These are phyloP conservation scores for Lepidurus arcticus DNA, from an alignment of 1,140 invertebrate species.

Conservation along the genomic window DNA sequence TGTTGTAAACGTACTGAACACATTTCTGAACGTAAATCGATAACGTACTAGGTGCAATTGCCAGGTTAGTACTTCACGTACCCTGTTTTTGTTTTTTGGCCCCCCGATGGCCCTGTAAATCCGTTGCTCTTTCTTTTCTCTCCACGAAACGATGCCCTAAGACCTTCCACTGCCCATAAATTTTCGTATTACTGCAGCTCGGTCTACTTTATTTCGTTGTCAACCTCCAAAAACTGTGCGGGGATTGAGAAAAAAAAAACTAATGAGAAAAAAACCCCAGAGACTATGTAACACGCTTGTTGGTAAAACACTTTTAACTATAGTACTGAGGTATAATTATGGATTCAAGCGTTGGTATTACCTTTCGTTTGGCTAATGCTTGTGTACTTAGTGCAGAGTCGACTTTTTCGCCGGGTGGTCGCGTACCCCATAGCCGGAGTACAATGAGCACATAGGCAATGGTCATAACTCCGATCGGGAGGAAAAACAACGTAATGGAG, in stretches of 20 bases:
- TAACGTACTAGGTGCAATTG: neutral
- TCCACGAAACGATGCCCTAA: neutral
- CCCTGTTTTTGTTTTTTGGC: neutral
- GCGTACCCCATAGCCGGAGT: conserved; percentile 42
- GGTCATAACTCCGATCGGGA: conserved; percentile 49
- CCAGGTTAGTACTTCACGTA: neutral
- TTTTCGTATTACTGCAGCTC: neutral
- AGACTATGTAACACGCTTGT: no score
- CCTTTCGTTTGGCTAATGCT: conserved; percentile 35
- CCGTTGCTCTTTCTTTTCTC: neutral
- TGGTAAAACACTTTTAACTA: no score
- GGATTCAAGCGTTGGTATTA: neutral
- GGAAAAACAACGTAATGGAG: conserved; percentile 48
- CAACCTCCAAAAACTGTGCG: neutral
- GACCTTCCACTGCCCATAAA: conserved; percentile 8
- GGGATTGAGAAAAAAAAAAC: no score
- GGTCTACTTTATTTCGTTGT: neutral
- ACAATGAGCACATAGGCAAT: conserved; percentile 49
- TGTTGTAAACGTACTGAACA: no score
- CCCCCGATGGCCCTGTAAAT: neutral
- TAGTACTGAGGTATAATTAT: no score
- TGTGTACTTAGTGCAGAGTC: conserved; percentile 37
- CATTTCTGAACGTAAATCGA: neutral
- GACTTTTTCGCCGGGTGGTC: conserved; percentile 41
- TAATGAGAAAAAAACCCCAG: no score